Evolutionary conservation across 2,113 vertebrate genomes (phyloP).

Genomic region (Tamias sibiricus): DNA sequence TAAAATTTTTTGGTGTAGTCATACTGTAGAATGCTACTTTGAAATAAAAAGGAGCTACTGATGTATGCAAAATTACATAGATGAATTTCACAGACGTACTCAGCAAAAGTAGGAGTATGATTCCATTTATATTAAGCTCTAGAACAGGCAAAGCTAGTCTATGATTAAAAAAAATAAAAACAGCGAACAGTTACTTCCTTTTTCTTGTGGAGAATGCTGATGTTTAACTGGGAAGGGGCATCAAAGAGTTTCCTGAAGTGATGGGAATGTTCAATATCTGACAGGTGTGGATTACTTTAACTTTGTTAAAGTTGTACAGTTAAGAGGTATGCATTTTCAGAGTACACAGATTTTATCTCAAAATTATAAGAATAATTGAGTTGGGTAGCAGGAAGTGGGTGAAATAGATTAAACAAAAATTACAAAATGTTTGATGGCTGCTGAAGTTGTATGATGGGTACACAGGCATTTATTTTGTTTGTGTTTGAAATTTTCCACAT

Average conservation of each 20-base stretch:
- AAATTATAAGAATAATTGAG: constrained; percentile 1
- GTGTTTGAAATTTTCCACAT: constrained; percentile 13
- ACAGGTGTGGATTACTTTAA: not conserved
- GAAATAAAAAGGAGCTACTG: constrained; percentile 5
- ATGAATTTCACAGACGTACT: not conserved
- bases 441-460: not conserved
- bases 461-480: not conserved
- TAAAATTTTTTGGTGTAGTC: not conserved
- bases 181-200: not conserved
- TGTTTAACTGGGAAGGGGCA: not conserved
- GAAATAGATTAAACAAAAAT: not conserved
- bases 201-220: not conserved
- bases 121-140: constrained; percentile 9
- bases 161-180: not conserved
- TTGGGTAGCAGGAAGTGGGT: not conserved
- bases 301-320: not conserved
- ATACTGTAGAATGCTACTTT: not conserved
- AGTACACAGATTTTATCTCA: constrained; percentile 16
- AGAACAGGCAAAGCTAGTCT: constrained; percentile 4
- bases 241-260: not conserved
- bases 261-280: not conserved
- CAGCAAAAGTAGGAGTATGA: not conserved
- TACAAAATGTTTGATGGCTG: not conserved
- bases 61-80: not conserved
- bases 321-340: not conserved